phyloP scores from a whole-genome alignment of 2,888 invertebrate species.

The Stegophylla sp. region DNA sequence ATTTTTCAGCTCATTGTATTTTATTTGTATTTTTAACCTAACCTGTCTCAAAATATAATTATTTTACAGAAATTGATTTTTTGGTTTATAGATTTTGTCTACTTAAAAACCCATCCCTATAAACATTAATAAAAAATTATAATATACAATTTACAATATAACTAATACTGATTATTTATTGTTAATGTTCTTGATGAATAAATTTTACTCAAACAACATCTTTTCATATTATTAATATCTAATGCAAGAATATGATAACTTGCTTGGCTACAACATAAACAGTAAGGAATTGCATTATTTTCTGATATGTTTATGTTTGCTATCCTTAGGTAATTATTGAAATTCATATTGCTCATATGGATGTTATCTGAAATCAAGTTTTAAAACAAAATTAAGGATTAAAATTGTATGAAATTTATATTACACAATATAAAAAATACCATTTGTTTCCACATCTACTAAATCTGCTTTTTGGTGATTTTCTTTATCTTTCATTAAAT shows the following conservation, averaged over 20 bases:
- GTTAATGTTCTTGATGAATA: slow-evolving; percentile 34
- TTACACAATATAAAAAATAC: background rate
- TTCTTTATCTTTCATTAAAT: slow-evolving; percentile 1
- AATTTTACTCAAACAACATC: slow-evolving; percentile 44
- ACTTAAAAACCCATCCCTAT: too few species aligned
- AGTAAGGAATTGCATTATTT: background rate
- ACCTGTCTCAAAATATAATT: too few species aligned
- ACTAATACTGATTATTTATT: slow-evolving; percentile 49
- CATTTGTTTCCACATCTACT: background rate
- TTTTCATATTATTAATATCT: slow-evolving; percentile 31
- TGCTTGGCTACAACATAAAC: slow-evolving; percentile 39
- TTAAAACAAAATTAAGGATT: slow-evolving; percentile 3
- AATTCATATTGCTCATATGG: background rate
- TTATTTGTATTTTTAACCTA: too few species aligned
- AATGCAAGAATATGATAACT: slow-evolving; percentile 45
- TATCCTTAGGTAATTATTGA: slow-evolving; percentile 1
- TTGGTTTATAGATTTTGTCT: too few species aligned
- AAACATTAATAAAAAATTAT: slow-evolving; percentile 23
- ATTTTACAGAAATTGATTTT: too few species aligned
- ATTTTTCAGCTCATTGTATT: too few species aligned
- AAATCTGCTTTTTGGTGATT: background rate
- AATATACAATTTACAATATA: background rate
- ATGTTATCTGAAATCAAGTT: slow-evolving; percentile 17
- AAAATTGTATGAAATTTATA: background rate
- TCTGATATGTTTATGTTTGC: background rate